phyloP scores from a whole-genome alignment of 2,888 invertebrate genomes.

The Tetanocera ferruginea region DNA sequence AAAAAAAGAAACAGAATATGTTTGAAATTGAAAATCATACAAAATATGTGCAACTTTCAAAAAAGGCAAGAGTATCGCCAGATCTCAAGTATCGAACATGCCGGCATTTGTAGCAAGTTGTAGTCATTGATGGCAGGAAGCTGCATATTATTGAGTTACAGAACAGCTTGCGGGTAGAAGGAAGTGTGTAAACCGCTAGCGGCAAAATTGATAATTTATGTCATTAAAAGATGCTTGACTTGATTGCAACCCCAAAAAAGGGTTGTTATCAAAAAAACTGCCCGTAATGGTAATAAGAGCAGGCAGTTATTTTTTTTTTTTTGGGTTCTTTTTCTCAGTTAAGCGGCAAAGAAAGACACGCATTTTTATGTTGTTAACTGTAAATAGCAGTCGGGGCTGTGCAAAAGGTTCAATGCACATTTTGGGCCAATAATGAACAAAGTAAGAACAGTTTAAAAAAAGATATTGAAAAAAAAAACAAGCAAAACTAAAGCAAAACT shows the following conservation, averaged over 20 bases:
- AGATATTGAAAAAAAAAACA: not conserved
- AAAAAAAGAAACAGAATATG: not conserved
- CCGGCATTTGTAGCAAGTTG: too few species aligned
- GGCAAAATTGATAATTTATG: slow-evolving; percentile 17
- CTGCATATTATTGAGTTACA: too few species aligned
- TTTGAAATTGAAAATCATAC: not conserved
- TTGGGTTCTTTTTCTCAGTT: not conserved
- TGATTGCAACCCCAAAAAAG: slow-evolving; percentile 6
- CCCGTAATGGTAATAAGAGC: not conserved
- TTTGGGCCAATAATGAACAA: slow-evolving; percentile 2
- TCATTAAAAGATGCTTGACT: slow-evolving; percentile 27
- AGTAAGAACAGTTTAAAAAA: not conserved
- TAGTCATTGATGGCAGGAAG: too few species aligned
- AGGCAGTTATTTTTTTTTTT: not conserved
- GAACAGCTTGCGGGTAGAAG: too few species aligned
- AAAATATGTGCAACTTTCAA: not conserved
- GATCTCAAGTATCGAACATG: too few species aligned
- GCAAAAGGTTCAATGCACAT: slow-evolving; percentile 4
- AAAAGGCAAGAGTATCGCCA: not conserved
- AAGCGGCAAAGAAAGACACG: not conserved
- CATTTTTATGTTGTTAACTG: too few species aligned
- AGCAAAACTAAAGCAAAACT: not conserved
- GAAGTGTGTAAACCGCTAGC: not conserved
- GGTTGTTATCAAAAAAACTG: not conserved
- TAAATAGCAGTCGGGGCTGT: not conserved